These are phyloP conservation scores for Pteronotus mesoamericanus DNA, from an alignment of 2,797 vertebrate species.

Conservation along the genomic window DNA sequence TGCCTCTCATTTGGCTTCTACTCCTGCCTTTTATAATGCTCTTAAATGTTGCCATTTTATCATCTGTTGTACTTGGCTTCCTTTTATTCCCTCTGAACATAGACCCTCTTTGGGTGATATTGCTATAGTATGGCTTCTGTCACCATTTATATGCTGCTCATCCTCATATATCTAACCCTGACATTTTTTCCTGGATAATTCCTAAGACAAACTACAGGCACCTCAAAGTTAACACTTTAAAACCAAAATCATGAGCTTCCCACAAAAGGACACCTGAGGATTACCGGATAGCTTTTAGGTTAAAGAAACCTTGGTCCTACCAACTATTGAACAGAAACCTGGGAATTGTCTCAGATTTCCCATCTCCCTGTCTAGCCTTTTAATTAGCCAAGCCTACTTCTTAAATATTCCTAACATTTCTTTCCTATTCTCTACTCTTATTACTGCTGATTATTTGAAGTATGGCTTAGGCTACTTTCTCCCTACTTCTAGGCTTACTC, in stretches of 20 bases:
- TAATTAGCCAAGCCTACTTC: not conserved
- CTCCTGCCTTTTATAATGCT: not conserved
- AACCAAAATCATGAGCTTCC: not conserved
- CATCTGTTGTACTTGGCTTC: not conserved
- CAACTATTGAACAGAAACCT: not conserved
- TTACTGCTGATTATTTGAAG: not conserved
- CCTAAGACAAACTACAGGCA: not conserved
- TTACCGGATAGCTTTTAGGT: not conserved
- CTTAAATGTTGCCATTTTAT: not conserved
- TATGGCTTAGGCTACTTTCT: not conserved
- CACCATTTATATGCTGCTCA: not conserved
- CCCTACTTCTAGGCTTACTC: not conserved
- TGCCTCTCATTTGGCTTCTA: not conserved
- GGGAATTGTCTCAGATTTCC: not conserved
- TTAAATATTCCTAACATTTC: constrained; percentile 22
- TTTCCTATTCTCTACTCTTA: not conserved
- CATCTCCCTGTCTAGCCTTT: not conserved
- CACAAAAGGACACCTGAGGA: not conserved
- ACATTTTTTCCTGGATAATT: not conserved
- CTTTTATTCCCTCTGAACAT: not conserved
- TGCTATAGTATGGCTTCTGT: not conserved
- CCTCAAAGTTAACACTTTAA: constrained; percentile 31
- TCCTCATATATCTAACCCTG: not conserved
- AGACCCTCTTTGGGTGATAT: not conserved
- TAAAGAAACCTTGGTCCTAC: not conserved